Evolutionary conservation across 2,797 vertebrate genomes (phyloP), one percentile per base, ranked within the genome.

Genomic region (Cyprinodon diabolis): DNA sequence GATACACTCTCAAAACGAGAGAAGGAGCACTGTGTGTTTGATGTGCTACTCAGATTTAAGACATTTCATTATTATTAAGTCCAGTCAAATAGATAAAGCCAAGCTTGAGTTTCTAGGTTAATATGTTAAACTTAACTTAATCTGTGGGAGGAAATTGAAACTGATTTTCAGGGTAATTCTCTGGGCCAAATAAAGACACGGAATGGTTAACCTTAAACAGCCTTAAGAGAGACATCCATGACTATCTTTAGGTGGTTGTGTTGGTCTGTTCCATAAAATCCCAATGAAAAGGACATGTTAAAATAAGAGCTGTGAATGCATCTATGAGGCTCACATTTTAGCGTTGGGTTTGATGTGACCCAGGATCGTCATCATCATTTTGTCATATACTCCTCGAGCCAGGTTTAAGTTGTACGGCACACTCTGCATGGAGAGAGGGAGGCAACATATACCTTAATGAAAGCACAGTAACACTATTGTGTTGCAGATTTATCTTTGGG

Each of bases 391-490:
- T 1, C 95, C 95, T 49, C 94, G 85, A 40, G 92, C 88, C 79
- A 96, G 90, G 66, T 95, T 94, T 81, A 95, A 70, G 89, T 94
- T 95, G 91, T 94, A 96, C 0, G 95, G 95, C 8, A 96, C 94
- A 6, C 90, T 92, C 95, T 96, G 62, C 49, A 78, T 2, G 71
- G 15, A 47, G 58, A 60, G 9, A 45, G 69, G 60, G 43, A 74
- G 58, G 6, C 43, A 48, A 8, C 0, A 45, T 75, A 1, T 77
- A 69, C 67, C 35, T 62, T 25, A 30, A 11, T 12, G 52, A 35
- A 9, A 5, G 19, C 40, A n/a, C 37, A 60, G 2, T 0, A 56
- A 68, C 6, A 30, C 7, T 0, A 68, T 14, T 14, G 5, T 3
- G 4, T 54, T 48, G 57, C 11, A 4, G 1, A 23, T 60, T 1